A percentile compares a stretch with the other conserved stretches of the same genome.
phyloP scores from a whole-genome alignment of 2,888 invertebrate genomes.

The Pristionchus exspectatus region DNA sequence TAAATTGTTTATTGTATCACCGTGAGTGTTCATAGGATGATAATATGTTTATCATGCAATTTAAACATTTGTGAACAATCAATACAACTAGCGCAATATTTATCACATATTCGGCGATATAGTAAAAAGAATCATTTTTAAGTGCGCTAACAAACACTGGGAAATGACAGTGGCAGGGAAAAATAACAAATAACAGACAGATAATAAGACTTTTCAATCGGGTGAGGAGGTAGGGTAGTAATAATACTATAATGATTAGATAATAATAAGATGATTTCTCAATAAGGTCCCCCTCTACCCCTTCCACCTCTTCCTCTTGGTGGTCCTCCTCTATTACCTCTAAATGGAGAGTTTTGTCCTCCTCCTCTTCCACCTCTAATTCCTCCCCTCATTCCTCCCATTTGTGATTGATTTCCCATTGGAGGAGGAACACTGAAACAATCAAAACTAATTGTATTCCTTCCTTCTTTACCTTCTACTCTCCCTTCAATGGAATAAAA shows the following conservation, averaged over 20 bases:
- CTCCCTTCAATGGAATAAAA: neutral
- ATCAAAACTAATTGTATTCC: neutral
- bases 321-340: slow-evolving; percentile 42
- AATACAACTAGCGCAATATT: neutral
- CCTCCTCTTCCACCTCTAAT: slow-evolving; percentile 45
- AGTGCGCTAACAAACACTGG: slow-evolving; percentile 13
- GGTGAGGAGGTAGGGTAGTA: neutral
- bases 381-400: slow-evolving; percentile 10
- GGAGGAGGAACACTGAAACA: slow-evolving; percentile 44
- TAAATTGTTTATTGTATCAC: too few species aligned
- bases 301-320: slow-evolving; percentile 34
- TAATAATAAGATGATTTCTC: neutral
- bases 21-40: too few species aligned
- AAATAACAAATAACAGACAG: slow-evolving; percentile 5
- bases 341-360: neutral
- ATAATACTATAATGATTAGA: neutral
- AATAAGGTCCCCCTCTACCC: slow-evolving; percentile 45
- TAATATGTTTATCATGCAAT: too few species aligned
- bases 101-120: slow-evolving; percentile 12
- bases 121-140: neutral
- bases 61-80: neutral
- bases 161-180: neutral
- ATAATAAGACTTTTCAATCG: neutral
- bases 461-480: neutral
- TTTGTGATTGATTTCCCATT: neutral